Evolutionary conservation across 1,140 invertebrate species (phyloP).

Genomic region (Drosophila suzukii): DNA sequence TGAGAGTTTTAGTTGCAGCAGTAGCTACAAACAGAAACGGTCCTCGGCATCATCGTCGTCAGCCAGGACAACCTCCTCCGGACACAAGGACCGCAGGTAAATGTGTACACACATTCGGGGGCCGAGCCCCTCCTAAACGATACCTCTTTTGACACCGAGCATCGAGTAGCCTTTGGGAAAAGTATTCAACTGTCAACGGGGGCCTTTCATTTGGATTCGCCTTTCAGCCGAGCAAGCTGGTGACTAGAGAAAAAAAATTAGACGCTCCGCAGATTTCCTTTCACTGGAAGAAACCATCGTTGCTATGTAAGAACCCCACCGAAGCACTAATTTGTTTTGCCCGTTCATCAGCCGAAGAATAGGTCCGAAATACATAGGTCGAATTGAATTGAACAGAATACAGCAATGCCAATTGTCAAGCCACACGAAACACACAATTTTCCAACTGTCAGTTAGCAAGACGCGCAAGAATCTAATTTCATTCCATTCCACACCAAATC

Average conservation of each 20-base stretch:
- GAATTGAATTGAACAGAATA: slow-evolving; percentile 16
- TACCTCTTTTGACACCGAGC: slow-evolving; percentile 8
- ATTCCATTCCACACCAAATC: slow-evolving; percentile 56
- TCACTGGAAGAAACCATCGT: not conserved
- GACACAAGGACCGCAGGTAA: slow-evolving; percentile 34
- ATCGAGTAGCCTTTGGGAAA: slow-evolving; percentile 24
- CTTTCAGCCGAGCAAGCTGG: slow-evolving; percentile 39
- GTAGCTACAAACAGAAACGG: slow-evolving; percentile 26
- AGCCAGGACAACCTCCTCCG: slow-evolving; percentile 15
- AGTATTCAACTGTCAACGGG: slow-evolving; percentile 40
- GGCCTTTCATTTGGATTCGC: slow-evolving; percentile 43
- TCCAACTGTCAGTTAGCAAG: slow-evolving; percentile 34
- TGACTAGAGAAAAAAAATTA: slow-evolving; percentile 12
- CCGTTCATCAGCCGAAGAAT: slow-evolving; percentile 5
- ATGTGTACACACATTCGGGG: slow-evolving; percentile 11
- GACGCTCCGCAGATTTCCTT: not conserved
- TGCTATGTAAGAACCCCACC: slow-evolving; percentile 26
- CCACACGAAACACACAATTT: slow-evolving; percentile 30
- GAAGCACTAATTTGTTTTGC: slow-evolving; percentile 4
- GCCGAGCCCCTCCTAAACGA: slow-evolving; percentile 11
- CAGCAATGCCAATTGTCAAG: slow-evolving; percentile 8
- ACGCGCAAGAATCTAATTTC: slow-evolving; percentile 51
- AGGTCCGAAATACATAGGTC: slow-evolving; percentile 1
- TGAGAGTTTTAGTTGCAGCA: slow-evolving; percentile 9
- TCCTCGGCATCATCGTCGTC: slow-evolving; percentile 30